phyloP scores from a whole-genome alignment of 1,140 invertebrate genomes.

The Musca vetustissima region DNA sequence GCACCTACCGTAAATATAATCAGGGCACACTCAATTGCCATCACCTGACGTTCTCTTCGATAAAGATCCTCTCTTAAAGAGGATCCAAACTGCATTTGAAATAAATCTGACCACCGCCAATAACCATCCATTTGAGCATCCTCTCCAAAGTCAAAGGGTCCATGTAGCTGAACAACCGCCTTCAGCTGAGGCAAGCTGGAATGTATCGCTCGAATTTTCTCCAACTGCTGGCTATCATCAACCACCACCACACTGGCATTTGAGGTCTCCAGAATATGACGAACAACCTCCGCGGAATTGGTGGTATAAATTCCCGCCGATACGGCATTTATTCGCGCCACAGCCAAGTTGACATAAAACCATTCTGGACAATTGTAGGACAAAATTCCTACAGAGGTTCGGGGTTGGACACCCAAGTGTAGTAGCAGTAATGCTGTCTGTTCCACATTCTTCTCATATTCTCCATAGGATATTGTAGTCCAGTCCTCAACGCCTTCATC shows the following conservation, averaged over 20 bases:
- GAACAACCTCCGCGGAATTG: constrained; percentile 82
- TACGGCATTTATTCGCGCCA: constrained; percentile 88
- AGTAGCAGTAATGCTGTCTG: constrained; percentile 82
- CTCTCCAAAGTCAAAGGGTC: constrained; percentile 54
- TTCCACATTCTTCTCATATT: constrained; percentile 72
- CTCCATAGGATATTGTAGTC: constrained; percentile 71
- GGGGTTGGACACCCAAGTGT: constrained; percentile 77
- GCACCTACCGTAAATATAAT: constrained; percentile 77
- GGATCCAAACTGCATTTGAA: constrained; percentile 69
- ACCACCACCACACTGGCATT: constrained; percentile 83
- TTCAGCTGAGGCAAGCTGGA: constrained; percentile 73
- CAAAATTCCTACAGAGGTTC: constrained; percentile 80
- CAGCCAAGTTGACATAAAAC: constrained; percentile 82
- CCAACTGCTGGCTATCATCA: constrained; percentile 82
- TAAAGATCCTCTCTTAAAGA: constrained; percentile 33
- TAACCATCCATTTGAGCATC: constrained; percentile 42
- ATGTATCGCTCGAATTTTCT: constrained; percentile 76
- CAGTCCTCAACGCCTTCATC: constrained; percentile 38
- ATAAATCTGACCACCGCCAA: constrained; percentile 75
- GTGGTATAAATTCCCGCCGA: constrained; percentile 90
- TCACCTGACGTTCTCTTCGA: constrained; percentile 65
- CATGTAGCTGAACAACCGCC: constrained; percentile 83
- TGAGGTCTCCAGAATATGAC: constrained; percentile 72
- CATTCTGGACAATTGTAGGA: constrained; percentile 92
- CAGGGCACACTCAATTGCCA: constrained; percentile 84